Base-by-base conservation (phyloP, 2,113 vertebrate genomes). In the Onychostruthus taczanowskii region DNA sequence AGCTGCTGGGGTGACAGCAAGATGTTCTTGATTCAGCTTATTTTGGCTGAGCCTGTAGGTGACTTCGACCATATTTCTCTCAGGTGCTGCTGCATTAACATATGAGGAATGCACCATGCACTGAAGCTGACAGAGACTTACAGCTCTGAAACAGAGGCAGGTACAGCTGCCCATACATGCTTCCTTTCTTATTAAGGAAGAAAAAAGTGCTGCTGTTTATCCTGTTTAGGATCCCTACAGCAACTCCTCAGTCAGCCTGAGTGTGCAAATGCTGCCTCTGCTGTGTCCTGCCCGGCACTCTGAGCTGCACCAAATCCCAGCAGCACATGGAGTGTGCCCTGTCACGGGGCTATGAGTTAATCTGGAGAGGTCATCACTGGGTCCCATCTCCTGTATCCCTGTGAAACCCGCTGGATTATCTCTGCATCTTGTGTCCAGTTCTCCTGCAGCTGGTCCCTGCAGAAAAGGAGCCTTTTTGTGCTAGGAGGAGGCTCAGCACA, bases 51-150 rank as follows among this genome's bases (percentile, higher is more conserved):
- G 63, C 67, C 49, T 59, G 33, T n/a, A 80, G 80, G 84, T 87
- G 67, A 91, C 47, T 93, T 90, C 0, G 0, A 85, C 89, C 63
- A 3, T 46, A 72, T 72, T 87, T 78, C 88, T 76, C 58, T 79
- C 64, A 93, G 88, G 85, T 84, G 74, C 76, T 74, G 64, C 88
- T 82, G 85, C 83, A 92, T 78, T 93, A 95, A 79, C 55, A 43
- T 22, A 35, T 11, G 52, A 94, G 75, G 85, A 96, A 93, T 55
- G 41, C 82, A 85, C 53, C 53, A 56, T 30, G 63, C 67, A 85
- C 74, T 43, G 70, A 85, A 83, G 87, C 87, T 93, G 91, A 89
- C 84, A 89, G 81, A 93, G 91, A 94, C 61, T 81, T 93, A 88
- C 1, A 84, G 86, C 77, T 94, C 76, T 68, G 69, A 56, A 91